A percentile compares a stretch with the other conserved stretches of the same genome.
These are phyloP conservation scores for Monomorium pharaonis DNA, from an alignment of 1,140 invertebrate genomes.

Conservation along the genomic window DNA sequence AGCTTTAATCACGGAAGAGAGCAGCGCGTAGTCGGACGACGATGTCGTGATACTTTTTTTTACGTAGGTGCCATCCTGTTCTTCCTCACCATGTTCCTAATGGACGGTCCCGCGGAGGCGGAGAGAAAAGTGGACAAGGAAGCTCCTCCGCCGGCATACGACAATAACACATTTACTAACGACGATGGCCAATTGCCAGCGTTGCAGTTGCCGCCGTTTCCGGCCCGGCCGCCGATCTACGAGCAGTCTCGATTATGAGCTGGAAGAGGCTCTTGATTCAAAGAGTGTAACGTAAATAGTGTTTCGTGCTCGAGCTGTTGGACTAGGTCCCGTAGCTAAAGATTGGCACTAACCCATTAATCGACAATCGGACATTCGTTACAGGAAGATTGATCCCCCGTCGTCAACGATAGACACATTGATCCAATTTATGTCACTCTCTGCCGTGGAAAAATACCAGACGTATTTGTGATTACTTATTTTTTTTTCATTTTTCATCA, in stretches of 20 bases:
- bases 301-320: not conserved
- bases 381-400: not conserved
- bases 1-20: not conserved
- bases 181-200: constrained; percentile 81
- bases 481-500: not conserved
- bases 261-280: not conserved
- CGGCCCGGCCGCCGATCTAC: constrained; percentile 67
- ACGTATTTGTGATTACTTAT: not conserved
- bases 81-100: constrained; percentile 89
- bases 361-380: not conserved
- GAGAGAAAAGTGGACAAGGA: constrained; percentile 52
- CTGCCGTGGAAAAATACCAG: not conserved
- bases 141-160: constrained; percentile 77
- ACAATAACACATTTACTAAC: constrained; percentile 85
- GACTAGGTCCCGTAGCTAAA: not conserved
- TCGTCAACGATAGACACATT: not conserved
- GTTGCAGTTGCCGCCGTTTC: constrained; percentile 79
- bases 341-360: not conserved
- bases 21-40: not conserved
- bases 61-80: constrained; percentile 89
- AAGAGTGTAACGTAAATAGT: constrained; percentile 56
- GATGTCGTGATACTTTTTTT: constrained; percentile 19
- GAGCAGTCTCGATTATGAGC: constrained; percentile 70
- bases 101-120: constrained; percentile 86
- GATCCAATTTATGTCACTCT: not conserved